phyloP scores from a whole-genome alignment of 2,797 vertebrate species.

The Agapornis canus region DNA sequence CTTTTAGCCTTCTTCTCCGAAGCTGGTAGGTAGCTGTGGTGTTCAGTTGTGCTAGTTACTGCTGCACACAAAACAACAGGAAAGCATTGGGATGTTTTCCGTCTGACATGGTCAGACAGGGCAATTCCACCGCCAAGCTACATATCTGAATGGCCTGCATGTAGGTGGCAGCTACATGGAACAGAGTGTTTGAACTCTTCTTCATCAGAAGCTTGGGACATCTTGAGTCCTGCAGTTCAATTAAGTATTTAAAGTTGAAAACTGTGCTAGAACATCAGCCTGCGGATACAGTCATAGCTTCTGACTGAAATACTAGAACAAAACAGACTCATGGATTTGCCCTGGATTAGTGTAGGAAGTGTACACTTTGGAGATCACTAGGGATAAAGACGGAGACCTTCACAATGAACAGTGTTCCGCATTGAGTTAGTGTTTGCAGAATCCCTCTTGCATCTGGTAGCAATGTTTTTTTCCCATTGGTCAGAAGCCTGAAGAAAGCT shows the following conservation, averaged over 20 bases:
- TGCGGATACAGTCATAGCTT: neutral
- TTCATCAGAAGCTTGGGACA: neutral
- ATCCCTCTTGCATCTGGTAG: neutral
- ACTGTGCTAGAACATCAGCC: neutral
- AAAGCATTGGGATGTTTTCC: neutral
- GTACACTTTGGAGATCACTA: accelerated
- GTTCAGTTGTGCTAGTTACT: neutral
- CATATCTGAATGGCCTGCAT: neutral
- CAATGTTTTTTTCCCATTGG: neutral
- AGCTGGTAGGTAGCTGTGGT: neutral
- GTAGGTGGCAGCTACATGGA: neutral
- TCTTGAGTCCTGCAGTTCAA: neutral
- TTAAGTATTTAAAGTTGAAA: neutral
- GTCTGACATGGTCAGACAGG: neutral
- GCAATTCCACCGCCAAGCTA: neutral
- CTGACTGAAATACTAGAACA: neutral
- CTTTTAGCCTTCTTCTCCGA: neutral
- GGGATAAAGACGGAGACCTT: neutral
- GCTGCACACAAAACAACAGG: neutral
- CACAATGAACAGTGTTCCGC: neutral
- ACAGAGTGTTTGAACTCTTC: neutral
- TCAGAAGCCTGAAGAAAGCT: neutral
- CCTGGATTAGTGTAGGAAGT: neutral
- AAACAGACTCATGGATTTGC: neutral
- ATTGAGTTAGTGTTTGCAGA: neutral